These are phyloP conservation scores for Lampris incognitus DNA, from an alignment of 2,113 vertebrate genomes.

Conservation along the genomic window DNA sequence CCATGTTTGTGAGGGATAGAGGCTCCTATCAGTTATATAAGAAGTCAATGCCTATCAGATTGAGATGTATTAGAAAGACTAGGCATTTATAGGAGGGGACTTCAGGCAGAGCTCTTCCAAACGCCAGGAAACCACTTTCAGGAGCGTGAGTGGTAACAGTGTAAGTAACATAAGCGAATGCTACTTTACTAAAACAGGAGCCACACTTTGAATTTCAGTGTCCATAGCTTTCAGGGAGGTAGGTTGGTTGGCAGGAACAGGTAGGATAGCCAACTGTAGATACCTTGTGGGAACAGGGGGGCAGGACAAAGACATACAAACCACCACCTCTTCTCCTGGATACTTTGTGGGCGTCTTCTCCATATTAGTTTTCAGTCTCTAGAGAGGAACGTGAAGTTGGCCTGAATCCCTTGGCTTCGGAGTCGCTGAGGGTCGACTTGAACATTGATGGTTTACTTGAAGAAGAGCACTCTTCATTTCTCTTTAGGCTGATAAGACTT, in stretches of 20 bases:
- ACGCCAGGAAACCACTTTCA: constrained; percentile 17
- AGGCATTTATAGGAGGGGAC: background rate
- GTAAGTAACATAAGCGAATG: background rate
- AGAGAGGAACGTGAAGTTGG: constrained; percentile 1
- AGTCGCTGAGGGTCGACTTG: background rate
- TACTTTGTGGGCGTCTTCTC: constrained; percentile 35
- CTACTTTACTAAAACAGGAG: constrained; percentile 29
- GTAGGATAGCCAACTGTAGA: constrained; percentile 37
- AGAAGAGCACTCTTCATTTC: constrained; percentile 32
- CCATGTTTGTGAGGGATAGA: constrained; percentile 34
- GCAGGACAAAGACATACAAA: constrained; percentile 78
- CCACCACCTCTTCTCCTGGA: constrained; percentile 68
- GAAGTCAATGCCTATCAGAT: constrained; percentile 61
- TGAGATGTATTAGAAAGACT: background rate
- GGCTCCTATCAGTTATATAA: constrained; percentile 19
- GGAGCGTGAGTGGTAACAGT: background rate
- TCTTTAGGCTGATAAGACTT: constrained; percentile 56
- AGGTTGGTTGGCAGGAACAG: background rate
- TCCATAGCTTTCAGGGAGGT: constrained; percentile 41
- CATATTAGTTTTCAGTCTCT: constrained; percentile 63
- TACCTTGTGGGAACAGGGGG: constrained; percentile 21
- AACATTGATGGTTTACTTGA: constrained; percentile 25
- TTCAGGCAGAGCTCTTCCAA: background rate
- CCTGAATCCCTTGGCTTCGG: constrained; percentile 23
- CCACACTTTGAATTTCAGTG: constrained; percentile 48